These are phyloP conservation scores for Spea multiplicata DNA, from an alignment of 2,113 vertebrate species.

Conservation along the genomic window DNA sequence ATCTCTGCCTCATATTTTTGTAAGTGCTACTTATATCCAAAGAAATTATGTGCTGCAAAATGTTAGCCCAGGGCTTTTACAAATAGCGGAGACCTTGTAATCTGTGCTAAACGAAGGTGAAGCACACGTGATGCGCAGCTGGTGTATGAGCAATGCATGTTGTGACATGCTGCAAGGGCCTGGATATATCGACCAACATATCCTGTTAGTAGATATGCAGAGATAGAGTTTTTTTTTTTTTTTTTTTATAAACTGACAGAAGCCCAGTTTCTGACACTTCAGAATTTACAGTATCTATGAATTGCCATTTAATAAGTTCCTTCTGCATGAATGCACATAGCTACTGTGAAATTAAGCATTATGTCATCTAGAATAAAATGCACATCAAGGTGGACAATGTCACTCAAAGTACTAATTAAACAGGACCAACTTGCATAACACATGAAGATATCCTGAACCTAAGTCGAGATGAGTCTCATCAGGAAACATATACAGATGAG, in stretches of 20 bases:
- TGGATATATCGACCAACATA: too few relatives aligned
- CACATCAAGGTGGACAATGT: neutral
- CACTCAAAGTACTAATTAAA: too few relatives aligned
- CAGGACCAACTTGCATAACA: too few relatives aligned
- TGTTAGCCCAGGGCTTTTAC: constrained; percentile 37
- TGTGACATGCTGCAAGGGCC: constrained; percentile 43
- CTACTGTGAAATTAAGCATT: constrained; percentile 21
- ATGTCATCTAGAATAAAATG: constrained; percentile 22
- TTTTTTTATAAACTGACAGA: constrained; percentile 34
- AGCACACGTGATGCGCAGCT: too few relatives aligned
- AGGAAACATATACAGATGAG: too few relatives aligned
- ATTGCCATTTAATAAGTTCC: constrained; percentile 41
- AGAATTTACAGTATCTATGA: constrained; percentile 16
- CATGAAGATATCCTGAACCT: too few relatives aligned
- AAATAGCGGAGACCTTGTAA: constrained; percentile 44
- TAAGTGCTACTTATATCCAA: constrained; percentile 17
- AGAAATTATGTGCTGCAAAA: constrained; percentile 11
- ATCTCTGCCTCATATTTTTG: constrained; percentile 24
- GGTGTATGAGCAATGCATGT: too few relatives aligned
- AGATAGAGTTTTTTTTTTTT: too few relatives aligned
- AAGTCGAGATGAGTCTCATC: too few relatives aligned
- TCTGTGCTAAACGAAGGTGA: constrained; percentile 51
- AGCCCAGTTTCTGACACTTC: constrained; percentile 41
- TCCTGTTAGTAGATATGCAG: too few relatives aligned
- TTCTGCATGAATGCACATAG: constrained; percentile 33